phyloP scores from a whole-genome alignment of 2,113 vertebrate genomes.

The Heterotis niloticus region DNA sequence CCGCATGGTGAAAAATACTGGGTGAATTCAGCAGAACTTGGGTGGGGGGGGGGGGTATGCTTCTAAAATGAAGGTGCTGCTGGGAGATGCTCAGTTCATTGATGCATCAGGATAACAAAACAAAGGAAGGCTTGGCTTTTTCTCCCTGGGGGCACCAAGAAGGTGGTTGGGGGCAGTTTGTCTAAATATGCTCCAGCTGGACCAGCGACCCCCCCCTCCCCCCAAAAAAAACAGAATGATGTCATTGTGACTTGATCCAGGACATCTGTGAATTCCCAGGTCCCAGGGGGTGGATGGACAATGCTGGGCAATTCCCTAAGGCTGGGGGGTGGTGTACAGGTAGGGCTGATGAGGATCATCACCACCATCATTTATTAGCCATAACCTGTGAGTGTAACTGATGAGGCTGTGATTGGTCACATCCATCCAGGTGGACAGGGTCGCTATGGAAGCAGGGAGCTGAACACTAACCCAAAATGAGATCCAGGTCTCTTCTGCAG shows the following conservation, averaged over 20 bases:
- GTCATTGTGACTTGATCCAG: slow-evolving; percentile 53
- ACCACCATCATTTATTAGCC: not conserved
- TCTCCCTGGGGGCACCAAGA: not conserved
- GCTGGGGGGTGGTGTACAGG: not conserved
- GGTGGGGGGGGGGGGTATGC: not conserved
- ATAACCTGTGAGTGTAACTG: not conserved
- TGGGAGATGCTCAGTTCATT: not conserved
- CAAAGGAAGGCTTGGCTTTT: not conserved
- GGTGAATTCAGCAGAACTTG: not conserved
- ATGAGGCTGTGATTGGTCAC: not conserved
- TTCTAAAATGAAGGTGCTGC: not conserved
- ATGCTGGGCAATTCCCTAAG: not conserved
- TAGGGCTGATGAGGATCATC: not conserved
- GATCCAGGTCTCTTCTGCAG: not conserved
- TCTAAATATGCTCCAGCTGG: not conserved
- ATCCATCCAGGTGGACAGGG: not conserved
- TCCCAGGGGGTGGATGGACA: not conserved
- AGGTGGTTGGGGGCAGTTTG: not conserved
- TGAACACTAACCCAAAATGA: not conserved
- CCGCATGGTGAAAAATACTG: not conserved
- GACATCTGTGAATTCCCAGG: slow-evolving; percentile 7
- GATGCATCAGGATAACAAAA: not conserved
- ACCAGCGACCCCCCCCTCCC: not conserved
- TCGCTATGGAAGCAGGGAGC: not conserved
- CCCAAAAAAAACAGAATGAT: slow-evolving; percentile 45